Percentiles rank a stretch among this genome's conserved stretches.
Conservation (phyloP, 1,140 invertebrate species). For the Adelges cooleyi region DNA sequence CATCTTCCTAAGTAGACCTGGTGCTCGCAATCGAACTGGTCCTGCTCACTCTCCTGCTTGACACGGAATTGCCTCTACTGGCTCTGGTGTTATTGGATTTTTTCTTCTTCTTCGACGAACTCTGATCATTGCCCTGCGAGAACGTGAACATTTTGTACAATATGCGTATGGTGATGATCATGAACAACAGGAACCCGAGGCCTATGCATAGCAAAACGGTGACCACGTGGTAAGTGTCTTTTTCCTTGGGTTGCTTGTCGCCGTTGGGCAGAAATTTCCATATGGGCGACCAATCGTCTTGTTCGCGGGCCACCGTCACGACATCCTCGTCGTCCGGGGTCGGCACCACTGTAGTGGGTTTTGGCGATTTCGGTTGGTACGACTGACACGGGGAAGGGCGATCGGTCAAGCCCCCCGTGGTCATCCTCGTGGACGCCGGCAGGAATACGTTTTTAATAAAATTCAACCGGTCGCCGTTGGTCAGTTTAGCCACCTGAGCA, state of each 20-base stretch:
- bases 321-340: background rate
- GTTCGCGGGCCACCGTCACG: background rate
- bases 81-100: background rate
- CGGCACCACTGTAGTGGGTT: background rate
- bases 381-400: background rate
- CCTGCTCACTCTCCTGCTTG: background rate
- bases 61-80: background rate
- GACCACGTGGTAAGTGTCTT: background rate
- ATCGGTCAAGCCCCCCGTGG: background rate
- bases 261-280: conserved; percentile 1
- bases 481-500: background rate
- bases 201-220: background rate
- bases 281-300: conserved; percentile 10
- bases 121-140: background rate
- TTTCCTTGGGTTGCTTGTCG: background rate
- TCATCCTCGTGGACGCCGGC: background rate
- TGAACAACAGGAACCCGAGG: conserved; percentile 2
- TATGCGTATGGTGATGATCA: background rate
- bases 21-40: conserved; percentile 2
- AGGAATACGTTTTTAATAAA: conserved; percentile 13
- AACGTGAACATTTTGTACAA: conserved; percentile 10
- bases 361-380: background rate
- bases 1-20: background rate
- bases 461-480: background rate
- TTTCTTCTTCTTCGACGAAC: background rate